Evolutionary conservation across 2,113 vertebrate species (phyloP).

Genomic region (human (Homo sapiens)): DNA sequence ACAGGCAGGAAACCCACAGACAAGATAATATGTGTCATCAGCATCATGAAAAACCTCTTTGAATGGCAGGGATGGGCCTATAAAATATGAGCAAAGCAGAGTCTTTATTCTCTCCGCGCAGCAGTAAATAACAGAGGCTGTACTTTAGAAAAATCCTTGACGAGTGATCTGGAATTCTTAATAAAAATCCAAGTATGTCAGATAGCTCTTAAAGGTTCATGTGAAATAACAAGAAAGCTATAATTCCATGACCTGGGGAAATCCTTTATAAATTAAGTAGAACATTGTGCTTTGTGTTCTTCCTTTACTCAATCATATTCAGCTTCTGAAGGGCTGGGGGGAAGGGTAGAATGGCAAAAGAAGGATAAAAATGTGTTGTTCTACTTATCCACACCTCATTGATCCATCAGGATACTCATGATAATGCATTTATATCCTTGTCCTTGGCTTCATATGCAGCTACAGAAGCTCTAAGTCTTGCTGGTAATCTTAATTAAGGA

Average conservation of each 20-base stretch:
- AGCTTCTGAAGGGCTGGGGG: background rate
- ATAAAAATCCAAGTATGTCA: background rate
- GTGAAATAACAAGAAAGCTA: background rate
- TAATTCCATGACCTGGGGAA: conserved; percentile 14
- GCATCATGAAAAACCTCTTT: background rate
- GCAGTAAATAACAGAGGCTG: background rate
- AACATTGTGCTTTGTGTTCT: background rate
- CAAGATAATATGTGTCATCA: background rate
- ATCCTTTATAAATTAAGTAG: conserved; percentile 40
- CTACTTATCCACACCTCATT: background rate
- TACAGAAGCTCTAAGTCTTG: background rate
- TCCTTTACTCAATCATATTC: background rate
- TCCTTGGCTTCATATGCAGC: background rate
- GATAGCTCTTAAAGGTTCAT: background rate
- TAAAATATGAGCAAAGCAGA: background rate
- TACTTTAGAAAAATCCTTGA: background rate
- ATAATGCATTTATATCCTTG: background rate
- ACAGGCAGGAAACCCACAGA: background rate
- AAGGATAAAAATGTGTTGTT: background rate
- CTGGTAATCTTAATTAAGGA: background rate
- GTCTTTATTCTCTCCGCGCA: background rate
- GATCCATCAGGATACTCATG: background rate
- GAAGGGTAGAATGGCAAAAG: background rate
- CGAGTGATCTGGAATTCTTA: conserved; percentile 8
- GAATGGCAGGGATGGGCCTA: background rate